Evolutionary conservation across 2,113 vertebrate species (phyloP), one percentile per base, ranked within the genome.

Genomic region (Sinocyclocheilus anshuiensis): DNA sequence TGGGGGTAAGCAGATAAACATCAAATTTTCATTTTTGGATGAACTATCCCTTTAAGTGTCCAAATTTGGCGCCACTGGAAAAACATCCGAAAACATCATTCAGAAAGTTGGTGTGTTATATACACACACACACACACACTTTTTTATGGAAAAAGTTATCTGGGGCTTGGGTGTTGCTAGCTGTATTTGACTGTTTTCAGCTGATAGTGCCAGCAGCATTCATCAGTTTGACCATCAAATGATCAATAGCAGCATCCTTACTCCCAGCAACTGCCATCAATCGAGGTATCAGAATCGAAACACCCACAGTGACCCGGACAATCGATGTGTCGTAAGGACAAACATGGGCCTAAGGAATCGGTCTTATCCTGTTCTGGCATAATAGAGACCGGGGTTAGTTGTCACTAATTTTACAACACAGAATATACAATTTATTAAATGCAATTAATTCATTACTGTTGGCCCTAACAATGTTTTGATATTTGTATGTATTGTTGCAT

Each of bases 211-310:
- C 57, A 77, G 69, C 76, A 75, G 71, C 85, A 87, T 87, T 69
- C 88, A 89, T 89, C 84, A 89, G 80, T 84, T 89, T 83, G 86
- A 87, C 88, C 86, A 87, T 93, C 88, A 77, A 76, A 86, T 91
- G 91, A 89, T 94, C 94, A 92, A 95, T 94, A 89, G 55, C 80
- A 93, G 29, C 79, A 87, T 92, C 90, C 90, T 91, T 91, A 93
- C 91, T 92, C 91, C 89, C 82, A 92, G 92, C 91, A 86, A 86
- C 89, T 85, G 91, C 94, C 94, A 95, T 95, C 94, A 94, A 95
- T 95, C 91, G 92, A 91, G 91, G 91, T 93, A 94, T 95, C 94
- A 93, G 95, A 94, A 95, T 93, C 90, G 92, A 95, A 95, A 94
- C 92, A 93, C 91, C 79, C 94, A 91, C 87, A 87, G 92, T 92